Evolutionary conservation across 2,113 vertebrate genomes (phyloP).

Genomic region (Petroica traversi): DNA sequence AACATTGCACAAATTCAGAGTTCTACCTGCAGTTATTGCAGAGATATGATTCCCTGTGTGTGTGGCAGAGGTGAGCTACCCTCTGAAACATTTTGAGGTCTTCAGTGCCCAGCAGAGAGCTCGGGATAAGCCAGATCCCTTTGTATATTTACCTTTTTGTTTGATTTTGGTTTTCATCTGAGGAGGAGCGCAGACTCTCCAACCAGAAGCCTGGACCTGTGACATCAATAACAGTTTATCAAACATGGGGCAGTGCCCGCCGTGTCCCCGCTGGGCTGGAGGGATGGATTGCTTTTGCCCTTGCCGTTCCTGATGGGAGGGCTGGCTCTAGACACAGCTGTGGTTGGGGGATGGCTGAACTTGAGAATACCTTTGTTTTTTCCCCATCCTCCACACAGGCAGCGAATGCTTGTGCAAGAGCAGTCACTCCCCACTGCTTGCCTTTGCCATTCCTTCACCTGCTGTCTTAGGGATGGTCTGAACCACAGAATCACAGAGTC

Average conservation of each 20-base stretch:
- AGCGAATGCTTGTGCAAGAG: neutral
- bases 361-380: neutral
- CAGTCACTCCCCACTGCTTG: accelerated
- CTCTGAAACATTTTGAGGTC: neutral
- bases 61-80: neutral
- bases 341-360: neutral
- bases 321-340: neutral
- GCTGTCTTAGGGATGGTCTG: neutral
- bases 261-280: neutral
- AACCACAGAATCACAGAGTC: too few species aligned
- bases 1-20: neutral
- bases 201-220: neutral
- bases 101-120: neutral
- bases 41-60: neutral
- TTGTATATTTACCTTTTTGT: neutral
- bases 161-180: neutral
- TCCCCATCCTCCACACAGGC: neutral
- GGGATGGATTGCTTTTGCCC: neutral
- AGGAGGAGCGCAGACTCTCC: neutral
- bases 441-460: neutral
- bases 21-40: accelerated
- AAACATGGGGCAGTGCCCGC: accelerated
- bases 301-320: neutral
- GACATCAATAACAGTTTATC: neutral
- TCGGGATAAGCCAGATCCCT: neutral